phyloP scores from a whole-genome alignment of 2,113 vertebrate species.

The Lophotis ruficrista region DNA sequence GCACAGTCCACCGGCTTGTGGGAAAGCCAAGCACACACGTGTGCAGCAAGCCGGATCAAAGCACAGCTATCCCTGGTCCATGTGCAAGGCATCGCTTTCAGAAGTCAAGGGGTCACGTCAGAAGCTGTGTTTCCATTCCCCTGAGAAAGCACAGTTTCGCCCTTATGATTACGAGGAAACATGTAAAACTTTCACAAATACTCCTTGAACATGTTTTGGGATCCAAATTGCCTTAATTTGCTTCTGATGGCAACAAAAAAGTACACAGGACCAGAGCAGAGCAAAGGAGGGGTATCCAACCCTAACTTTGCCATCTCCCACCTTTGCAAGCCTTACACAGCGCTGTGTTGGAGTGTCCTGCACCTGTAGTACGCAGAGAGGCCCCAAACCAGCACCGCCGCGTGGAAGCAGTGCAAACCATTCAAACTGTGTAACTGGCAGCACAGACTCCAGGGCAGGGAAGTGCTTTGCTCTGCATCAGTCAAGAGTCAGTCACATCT shows the following conservation, averaged over 20 bases:
- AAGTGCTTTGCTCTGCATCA: not conserved
- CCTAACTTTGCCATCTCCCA: not conserved
- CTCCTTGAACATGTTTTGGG: not conserved
- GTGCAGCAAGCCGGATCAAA: not conserved
- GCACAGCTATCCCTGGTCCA: not conserved
- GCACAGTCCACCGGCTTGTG: rapidly evolving
- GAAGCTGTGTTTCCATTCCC: not conserved
- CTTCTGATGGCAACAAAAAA: not conserved
- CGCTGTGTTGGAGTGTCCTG: not conserved
- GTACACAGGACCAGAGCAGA: not conserved
- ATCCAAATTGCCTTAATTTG: not conserved
- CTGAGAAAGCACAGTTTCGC: not conserved
- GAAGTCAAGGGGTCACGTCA: not conserved
- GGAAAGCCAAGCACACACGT: rapidly evolving
- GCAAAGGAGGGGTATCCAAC: not conserved
- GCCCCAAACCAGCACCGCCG: not conserved
- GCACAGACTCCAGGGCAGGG: not conserved
- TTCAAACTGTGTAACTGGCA: not conserved
- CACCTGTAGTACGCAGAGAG: not conserved
- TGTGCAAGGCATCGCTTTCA: rapidly evolving
- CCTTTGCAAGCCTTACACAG: not conserved
- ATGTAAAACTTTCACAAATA: not conserved
- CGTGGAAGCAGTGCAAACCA: not conserved
- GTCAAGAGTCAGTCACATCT: not conserved
- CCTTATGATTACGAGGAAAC: not conserved